A percentile compares a stretch with the other conserved stretches of the same genome.
phyloP scores from a whole-genome alignment of 2,797 vertebrate species.

The Chelon auratus region DNA sequence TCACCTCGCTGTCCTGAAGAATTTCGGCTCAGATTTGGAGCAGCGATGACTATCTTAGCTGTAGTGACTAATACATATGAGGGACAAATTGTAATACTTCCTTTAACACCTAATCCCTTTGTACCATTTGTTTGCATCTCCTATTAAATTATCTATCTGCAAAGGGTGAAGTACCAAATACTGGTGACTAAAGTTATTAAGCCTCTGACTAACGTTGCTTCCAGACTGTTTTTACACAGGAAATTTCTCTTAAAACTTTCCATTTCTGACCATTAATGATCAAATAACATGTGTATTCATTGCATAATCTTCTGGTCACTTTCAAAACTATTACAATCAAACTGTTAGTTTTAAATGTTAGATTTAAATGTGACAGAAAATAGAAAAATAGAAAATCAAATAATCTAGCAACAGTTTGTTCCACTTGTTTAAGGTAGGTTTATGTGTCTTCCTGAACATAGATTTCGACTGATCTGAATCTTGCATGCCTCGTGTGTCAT shows the following conservation, averaged over 20 bases:
- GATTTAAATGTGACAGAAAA: too few relatives aligned
- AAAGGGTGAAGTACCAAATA: neutral
- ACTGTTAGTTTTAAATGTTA: neutral
- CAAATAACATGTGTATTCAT: neutral
- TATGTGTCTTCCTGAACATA: too few relatives aligned
- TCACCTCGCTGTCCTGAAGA: constrained; percentile 19
- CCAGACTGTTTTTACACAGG: constrained; percentile 1
- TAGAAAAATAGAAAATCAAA: too few relatives aligned
- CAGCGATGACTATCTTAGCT: constrained; percentile 2
- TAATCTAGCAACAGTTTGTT: too few relatives aligned
- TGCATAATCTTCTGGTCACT: too few relatives aligned
- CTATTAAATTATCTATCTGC: neutral
- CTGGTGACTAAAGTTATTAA: neutral
- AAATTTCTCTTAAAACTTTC: constrained; percentile 23
- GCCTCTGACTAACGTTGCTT: constrained; percentile 4
- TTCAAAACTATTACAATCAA: too few relatives aligned
- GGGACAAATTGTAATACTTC: neutral
- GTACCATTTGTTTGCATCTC: neutral
- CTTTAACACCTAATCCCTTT: neutral
- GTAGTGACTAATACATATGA: neutral
- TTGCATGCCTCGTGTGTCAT: neutral
- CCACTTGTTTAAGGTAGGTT: too few relatives aligned
- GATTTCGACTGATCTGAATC: neutral
- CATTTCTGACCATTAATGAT: constrained; percentile 21
- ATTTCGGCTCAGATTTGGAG: constrained; percentile 21